Percentiles rank a stretch among this genome's conserved stretches.
These are phyloP conservation scores for Drepana falcataria DNA, from an alignment of 2,888 invertebrate genomes.

Conservation along the genomic window DNA sequence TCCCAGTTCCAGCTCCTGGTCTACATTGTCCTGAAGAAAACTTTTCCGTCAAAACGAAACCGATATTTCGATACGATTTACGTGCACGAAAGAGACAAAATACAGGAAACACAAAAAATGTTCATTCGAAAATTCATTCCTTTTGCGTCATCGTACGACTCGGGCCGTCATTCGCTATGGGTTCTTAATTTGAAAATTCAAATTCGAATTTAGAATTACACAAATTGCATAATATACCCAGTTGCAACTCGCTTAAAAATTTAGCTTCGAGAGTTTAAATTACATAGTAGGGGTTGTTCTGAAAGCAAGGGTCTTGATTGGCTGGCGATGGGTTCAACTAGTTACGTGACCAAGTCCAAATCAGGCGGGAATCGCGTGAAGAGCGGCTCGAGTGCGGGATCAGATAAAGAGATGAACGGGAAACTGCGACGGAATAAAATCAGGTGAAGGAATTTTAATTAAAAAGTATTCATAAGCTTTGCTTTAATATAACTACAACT, in stretches of 20 bases:
- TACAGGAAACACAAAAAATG: conserved; percentile 53
- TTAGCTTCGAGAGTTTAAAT: no score
- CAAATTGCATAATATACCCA: conserved; percentile 7
- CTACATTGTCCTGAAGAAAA: conserved; percentile 54
- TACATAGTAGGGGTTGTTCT: background rate
- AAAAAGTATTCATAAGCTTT: no score
- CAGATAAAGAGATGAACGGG: conserved; percentile 69
- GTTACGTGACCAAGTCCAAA: conserved; percentile 63
- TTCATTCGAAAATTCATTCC: conserved; percentile 48
- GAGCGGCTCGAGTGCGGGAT: conserved; percentile 65
- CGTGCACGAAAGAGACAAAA: conserved; percentile 46
- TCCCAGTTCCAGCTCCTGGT: conserved; percentile 21
- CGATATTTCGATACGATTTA: conserved; percentile 25
- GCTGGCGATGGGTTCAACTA: conserved; percentile 67
- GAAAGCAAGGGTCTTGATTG: conserved; percentile 16
- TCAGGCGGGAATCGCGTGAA: conserved; percentile 54
- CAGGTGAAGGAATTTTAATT: conserved; percentile 28
- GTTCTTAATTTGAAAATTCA: conserved; percentile 31
- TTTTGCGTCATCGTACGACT: conserved; percentile 39
- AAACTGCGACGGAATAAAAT: conserved; percentile 64
- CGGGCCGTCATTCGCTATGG: conserved; percentile 36
- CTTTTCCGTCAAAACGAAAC: conserved; percentile 46
- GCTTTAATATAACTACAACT: no score
- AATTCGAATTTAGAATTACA: conserved; percentile 17
- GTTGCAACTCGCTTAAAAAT: no score